These are phyloP conservation scores for Cebidichthys violaceus DNA, from an alignment of 2,113 vertebrate species.

Conservation along the genomic window DNA sequence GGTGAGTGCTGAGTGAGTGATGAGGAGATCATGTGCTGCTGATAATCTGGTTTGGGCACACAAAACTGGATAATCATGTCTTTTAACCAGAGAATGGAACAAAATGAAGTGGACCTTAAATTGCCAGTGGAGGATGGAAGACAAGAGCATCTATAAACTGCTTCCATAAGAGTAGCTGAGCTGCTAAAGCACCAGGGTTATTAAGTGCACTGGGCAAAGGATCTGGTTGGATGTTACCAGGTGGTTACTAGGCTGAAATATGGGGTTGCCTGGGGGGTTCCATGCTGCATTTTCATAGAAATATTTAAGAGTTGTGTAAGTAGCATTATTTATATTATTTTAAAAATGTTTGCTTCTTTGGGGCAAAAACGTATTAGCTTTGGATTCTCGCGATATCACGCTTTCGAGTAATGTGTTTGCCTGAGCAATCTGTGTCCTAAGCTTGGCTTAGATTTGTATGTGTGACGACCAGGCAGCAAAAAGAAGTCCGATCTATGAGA, in stretches of 20 bases:
- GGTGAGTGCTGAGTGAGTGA: slow-evolving; percentile 3
- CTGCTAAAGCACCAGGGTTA: neutral
- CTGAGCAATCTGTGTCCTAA: too few relatives aligned
- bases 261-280: neutral
- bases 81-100: neutral
- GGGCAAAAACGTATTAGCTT: neutral
- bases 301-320: neutral
- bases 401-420: too few relatives aligned
- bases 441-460: too few relatives aligned
- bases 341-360: neutral
- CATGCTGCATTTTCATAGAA: neutral
- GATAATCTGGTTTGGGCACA: neutral
- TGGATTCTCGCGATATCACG: too few relatives aligned
- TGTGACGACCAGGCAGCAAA: too few relatives aligned
- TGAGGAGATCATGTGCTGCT: neutral
- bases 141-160: neutral
- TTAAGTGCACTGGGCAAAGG: neutral
- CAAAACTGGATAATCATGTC: neutral
- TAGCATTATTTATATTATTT: too few relatives aligned
- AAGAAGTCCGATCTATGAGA: too few relatives aligned
- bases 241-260: neutral
- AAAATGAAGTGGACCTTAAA: neutral
- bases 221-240: neutral
- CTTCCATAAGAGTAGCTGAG: neutral
- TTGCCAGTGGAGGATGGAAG: neutral